Conservation (phyloP, 92 coral and sea anemone genomes). For the Pocillopora meandrina region DNA sequence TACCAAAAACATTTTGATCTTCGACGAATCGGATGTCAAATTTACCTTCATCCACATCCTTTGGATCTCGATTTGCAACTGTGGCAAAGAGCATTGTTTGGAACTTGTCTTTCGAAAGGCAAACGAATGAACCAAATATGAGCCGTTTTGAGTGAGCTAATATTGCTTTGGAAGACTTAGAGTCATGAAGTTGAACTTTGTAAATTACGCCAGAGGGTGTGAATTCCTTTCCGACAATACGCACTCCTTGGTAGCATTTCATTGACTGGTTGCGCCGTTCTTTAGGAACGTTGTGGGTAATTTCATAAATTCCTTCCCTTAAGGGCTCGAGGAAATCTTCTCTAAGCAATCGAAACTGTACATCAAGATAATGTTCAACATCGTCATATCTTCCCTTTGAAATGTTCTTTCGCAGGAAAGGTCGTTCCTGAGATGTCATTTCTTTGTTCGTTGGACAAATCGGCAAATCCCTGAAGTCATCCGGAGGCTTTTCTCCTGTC, state of each 20-base stretch:
- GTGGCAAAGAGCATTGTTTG: conserved; percentile 77
- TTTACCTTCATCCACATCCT: conserved; percentile 53
- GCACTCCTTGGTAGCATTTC: conserved; percentile 54
- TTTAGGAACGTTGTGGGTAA: conserved; percentile 44
- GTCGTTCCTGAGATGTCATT: conserved; percentile 43
- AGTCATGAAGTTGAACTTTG: conserved; percentile 50
- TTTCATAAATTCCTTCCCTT: conserved; percentile 84
- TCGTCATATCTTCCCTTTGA: conserved; percentile 64
- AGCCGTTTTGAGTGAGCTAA: conserved; percentile 79
- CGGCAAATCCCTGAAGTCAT: conserved; percentile 72
- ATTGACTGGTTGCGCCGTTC: conserved; percentile 67
- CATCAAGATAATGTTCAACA: conserved; percentile 79
- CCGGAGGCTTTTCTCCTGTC: conserved; percentile 54
- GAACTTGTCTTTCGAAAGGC: conserved; percentile 84
- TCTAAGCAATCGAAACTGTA: conserved; percentile 82
- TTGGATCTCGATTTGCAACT: conserved; percentile 73
- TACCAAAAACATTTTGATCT: conserved; percentile 35
- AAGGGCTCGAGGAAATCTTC: conserved; percentile 86
- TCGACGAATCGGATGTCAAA: conserved; percentile 70
- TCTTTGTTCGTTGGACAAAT: conserved; percentile 70
- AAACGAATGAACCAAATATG: conserved; percentile 80
- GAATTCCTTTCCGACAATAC: conserved; percentile 33
- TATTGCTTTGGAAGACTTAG: conserved; percentile 27
- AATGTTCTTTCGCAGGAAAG: conserved; percentile 69
- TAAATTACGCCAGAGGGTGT: conserved; percentile 63